Percentiles rank a stretch among this genome's conserved stretches.
These are phyloP conservation scores for Sus scrofa DNA, from an alignment of 2,113 vertebrate genomes.

Conservation along the genomic window T2T-Sscrofa CM000819.6:22001001-22001500, in stretches of 20 bases:
- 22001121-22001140: neutral
- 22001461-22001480: neutral
- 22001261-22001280: neutral
- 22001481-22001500: neutral
- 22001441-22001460: neutral
- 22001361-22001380: neutral
- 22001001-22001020: neutral
- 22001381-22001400: neutral
- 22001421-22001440: neutral
- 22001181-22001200: neutral
- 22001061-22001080: neutral
- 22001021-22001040: fast-evolving
- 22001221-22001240: neutral
- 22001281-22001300: neutral
- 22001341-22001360: neutral
- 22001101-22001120: neutral
- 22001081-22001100: neutral
- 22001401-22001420: neutral
- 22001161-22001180: neutral
- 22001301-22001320: neutral
- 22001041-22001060: neutral
- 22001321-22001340: neutral
- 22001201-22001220: neutral
- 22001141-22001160: neutral
- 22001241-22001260: neutral